Conservation (phyloP, 2,888 invertebrate genomes). For the Eurytoma adleriae region DNA sequence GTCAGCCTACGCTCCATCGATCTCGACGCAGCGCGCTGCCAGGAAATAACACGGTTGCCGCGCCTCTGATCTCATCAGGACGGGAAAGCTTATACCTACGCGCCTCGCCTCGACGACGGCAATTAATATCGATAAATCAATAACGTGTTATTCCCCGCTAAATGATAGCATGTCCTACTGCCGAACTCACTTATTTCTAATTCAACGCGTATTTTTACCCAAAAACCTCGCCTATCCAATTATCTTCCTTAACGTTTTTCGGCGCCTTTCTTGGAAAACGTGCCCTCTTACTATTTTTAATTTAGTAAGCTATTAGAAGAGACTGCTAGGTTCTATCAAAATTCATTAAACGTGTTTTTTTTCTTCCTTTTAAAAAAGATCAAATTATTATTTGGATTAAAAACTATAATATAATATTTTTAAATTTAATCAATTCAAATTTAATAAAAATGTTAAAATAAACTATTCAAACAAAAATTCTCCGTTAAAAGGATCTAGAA, state of each 20-base stretch:
- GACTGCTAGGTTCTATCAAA: background rate
- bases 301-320: too few relatives aligned
- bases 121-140: constrained; percentile 57
- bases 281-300: too few relatives aligned
- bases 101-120: constrained; percentile 16
- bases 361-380: background rate
- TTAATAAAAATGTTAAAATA: background rate
- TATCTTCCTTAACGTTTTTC: constrained; percentile 29
- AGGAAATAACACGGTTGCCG: constrained; percentile 44
- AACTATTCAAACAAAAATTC: background rate
- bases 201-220: constrained; percentile 30
- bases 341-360: background rate
- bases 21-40: constrained; percentile 24
- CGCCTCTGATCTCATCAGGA: constrained; percentile 50
- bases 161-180: constrained; percentile 32
- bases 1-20: constrained; percentile 53
- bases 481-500: too few relatives aligned
- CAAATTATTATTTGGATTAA: too few relatives aligned
- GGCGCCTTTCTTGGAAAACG: constrained; percentile 18
- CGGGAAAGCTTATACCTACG: constrained; percentile 34
- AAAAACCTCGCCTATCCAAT: background rate
- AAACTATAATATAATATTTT: too few relatives aligned
- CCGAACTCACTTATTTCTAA: constrained; percentile 41
- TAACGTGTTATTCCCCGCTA: constrained; percentile 32
- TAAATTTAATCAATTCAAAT: too few relatives aligned